These are phyloP conservation scores for Lysandra bellargus DNA, from an alignment of 2,888 invertebrate species.

Conservation along the genomic window DNA sequence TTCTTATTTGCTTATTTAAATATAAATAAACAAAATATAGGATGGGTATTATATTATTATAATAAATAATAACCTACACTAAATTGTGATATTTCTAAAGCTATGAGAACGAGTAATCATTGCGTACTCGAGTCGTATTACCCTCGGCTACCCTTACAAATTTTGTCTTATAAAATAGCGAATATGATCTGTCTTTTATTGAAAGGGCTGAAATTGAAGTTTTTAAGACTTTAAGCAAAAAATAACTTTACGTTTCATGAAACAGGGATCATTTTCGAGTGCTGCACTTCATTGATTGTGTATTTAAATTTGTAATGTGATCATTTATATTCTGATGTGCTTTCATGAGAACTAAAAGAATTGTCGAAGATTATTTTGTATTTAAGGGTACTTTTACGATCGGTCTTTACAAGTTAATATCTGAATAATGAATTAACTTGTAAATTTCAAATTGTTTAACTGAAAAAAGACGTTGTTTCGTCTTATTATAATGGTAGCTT, in stretches of 20 bases:
- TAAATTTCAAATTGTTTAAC: not conserved
- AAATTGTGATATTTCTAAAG: not conserved
- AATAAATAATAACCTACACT: not conserved
- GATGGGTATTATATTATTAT: not conserved
- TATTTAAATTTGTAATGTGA: slow-evolving; percentile 30
- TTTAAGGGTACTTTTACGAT: slow-evolving; percentile 16
- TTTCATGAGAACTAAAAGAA: slow-evolving; percentile 77
- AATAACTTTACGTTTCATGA: not conserved
- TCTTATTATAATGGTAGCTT: not conserved
- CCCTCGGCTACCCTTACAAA: slow-evolving; percentile 18
- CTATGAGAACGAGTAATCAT: not conserved
- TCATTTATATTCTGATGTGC: slow-evolving; percentile 75
- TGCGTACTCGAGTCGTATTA: not conserved
- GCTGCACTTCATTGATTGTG: not conserved
- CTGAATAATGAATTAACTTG: slow-evolving; percentile 11
- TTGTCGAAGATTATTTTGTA: slow-evolving; percentile 62
- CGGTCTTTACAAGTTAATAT: slow-evolving; percentile 13
- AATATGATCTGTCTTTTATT: slow-evolving; percentile 28
- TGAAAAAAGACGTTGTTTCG: not conserved
- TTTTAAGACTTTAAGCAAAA: not conserved
- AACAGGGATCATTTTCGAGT: not conserved
- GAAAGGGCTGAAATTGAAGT: slow-evolving; percentile 4
- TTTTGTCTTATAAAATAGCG: slow-evolving; percentile 12
- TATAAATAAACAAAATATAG: no score
- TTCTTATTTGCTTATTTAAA: not conserved